A percentile compares a stretch with the other conserved stretches of the same genome.
phyloP scores from a whole-genome alignment of 2,888 invertebrate genomes.

The Apamea crenata region DNA sequence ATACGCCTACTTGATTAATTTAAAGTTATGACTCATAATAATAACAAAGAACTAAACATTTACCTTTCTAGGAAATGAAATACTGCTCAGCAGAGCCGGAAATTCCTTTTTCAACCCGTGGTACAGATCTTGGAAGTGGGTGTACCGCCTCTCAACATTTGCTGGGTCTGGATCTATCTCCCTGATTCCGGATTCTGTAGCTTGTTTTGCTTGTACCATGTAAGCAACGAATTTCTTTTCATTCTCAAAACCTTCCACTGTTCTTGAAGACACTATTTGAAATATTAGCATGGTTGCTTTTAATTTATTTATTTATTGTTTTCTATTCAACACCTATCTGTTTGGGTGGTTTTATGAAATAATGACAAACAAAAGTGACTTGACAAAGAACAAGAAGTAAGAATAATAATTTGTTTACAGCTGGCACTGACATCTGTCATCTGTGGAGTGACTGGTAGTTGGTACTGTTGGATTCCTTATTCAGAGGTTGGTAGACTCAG shows the following conservation, averaged over 20 bases:
- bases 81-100: constrained; percentile 87
- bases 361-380: constrained; percentile 42
- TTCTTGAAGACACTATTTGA: constrained; percentile 92
- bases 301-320: constrained; percentile 4
- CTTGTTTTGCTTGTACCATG: constrained; percentile 91
- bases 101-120: constrained; percentile 91
- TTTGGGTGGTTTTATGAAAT: constrained; percentile 26
- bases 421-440: background rate
- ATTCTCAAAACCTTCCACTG: constrained; percentile 90
- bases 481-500: too few species aligned
- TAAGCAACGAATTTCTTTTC: constrained; percentile 93
- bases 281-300: constrained; percentile 87
- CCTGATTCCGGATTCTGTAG: constrained; percentile 75
- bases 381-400: constrained; percentile 26
- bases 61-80: constrained; percentile 92
- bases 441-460: too few species aligned
- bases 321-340: constrained; percentile 3
- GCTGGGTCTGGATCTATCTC: constrained; percentile 91
- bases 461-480: too few species aligned
- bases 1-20: constrained; percentile 45
- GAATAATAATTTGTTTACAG: constrained; percentile 1
- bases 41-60: constrained; percentile 31
- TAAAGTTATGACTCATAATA: constrained; percentile 50
- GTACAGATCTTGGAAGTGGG: constrained; percentile 92
- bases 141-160: constrained; percentile 93